Evolutionary conservation across 1,140 invertebrate genomes (phyloP).

Genomic region (Cyclina sinensis): DNA sequence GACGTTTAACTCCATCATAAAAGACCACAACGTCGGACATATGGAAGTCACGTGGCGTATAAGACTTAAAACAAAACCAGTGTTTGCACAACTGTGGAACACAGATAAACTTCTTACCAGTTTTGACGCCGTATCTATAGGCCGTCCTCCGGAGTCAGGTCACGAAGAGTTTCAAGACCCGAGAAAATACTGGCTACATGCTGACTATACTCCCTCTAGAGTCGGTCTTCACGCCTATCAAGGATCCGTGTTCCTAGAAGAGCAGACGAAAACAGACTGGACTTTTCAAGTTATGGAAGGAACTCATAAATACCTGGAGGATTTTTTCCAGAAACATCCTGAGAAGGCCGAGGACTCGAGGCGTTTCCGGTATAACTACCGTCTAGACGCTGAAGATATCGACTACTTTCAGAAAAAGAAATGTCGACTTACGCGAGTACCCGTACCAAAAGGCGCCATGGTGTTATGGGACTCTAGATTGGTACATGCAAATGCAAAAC

Average conservation of each 20-base stretch:
- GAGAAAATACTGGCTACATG: constrained; percentile 65
- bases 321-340: constrained; percentile 55
- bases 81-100: constrained; percentile 64
- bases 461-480: constrained; percentile 70
- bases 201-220: constrained; percentile 51
- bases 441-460: constrained; percentile 68
- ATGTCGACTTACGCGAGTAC: constrained; percentile 57
- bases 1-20: constrained; percentile 25
- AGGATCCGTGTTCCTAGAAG: constrained; percentile 69
- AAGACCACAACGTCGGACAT: constrained; percentile 65
- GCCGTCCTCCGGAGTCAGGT: constrained; percentile 63
- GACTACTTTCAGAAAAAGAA: constrained; percentile 51
- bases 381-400: constrained; percentile 27
- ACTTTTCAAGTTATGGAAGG: constrained; percentile 66
- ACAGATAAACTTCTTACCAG: constrained; percentile 65
- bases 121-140: constrained; percentile 64
- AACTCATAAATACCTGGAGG: constrained; percentile 59
- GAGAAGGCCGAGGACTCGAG: constrained; percentile 35
- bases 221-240: constrained; percentile 70
- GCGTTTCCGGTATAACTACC: constrained; percentile 13
- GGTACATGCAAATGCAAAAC: constrained; percentile 64
- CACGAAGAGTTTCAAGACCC: constrained; percentile 60
- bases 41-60: constrained; percentile 68
- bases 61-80: constrained; percentile 67
- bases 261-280: constrained; percentile 56